These are phyloP conservation scores for Doris montereyensis DNA, from an alignment of 2,888 invertebrate species.

Conservation along the genomic window DNA sequence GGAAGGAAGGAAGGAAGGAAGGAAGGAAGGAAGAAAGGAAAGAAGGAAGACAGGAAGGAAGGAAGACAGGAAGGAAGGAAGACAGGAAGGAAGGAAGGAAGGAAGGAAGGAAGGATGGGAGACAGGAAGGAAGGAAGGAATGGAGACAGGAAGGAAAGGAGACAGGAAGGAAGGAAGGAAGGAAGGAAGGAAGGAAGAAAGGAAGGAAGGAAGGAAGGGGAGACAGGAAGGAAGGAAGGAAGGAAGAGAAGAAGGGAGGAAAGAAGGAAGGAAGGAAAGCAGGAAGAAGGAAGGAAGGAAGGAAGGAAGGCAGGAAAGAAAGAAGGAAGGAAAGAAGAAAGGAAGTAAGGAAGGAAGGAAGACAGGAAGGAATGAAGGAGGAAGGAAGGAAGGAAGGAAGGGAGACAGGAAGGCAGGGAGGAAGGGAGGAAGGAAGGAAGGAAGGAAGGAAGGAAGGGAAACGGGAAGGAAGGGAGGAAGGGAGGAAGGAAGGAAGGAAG, in stretches of 20 bases:
- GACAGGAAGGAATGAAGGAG: neutral
- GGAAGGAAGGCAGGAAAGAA: neutral
- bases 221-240: conserved; percentile 28
- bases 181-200: conserved; percentile 27
- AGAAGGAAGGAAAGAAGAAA: neutral
- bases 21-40: conserved; percentile 38
- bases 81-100: conserved; percentile 39
- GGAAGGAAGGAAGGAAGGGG: conserved; percentile 27
- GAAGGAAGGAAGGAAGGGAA: conserved; percentile 48
- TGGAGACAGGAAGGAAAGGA: conserved; percentile 35
- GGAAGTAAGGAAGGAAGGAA: neutral
- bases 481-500: conserved; percentile 48
- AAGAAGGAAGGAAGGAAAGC: conserved; percentile 38
- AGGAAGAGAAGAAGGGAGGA: conserved; percentile 32
- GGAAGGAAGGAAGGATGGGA: conserved; percentile 37
- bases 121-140: conserved; percentile 29
- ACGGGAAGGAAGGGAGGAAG: conserved; percentile 47
- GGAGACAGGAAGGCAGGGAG: conserved; percentile 47
- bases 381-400: conserved; percentile 41
- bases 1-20: conserved; percentile 41
- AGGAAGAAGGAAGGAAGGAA: conserved; percentile 4
- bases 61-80: conserved; percentile 38
- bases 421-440: conserved; percentile 49
- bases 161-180: conserved; percentile 33
- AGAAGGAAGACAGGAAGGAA: conserved; percentile 36